Base-by-base conservation (phyloP, 2,797 vertebrate species). In the Malacoraja senta region DNA sequence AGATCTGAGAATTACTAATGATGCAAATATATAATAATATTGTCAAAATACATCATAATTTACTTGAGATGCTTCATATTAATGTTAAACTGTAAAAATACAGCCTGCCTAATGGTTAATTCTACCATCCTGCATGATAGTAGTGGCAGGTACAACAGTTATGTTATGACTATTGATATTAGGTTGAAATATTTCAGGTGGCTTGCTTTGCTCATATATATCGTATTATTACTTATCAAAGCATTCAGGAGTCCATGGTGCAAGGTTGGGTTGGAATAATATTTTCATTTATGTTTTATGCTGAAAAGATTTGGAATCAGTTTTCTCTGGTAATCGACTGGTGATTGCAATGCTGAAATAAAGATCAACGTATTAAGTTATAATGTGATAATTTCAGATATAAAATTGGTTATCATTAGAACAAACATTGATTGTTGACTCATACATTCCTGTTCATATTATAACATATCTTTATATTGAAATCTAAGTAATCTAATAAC, bases 281-380 rank as follows among this genome's bases (percentile, higher is more conserved):
- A 98, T 96, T n/a, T 96, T 26, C 0, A 97, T 96, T 94, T 97
- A 97, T 93, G 97, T 97, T 93, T 98, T 53, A 53, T 97, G 96
- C 97, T 97, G 63, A 97, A 95, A 13, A 98, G 97, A 0, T 35
- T 97, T 96, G 9, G 96, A 96, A 29, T 96, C 97, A 74, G 95
- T 95, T 94, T 97, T 95, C 98, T 98, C 93, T 99, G 98, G 95
- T 99, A 99, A 95, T 98, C 97, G 8, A 99, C 99, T 88, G 99
- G 99, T 12, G 97, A 99, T 96, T 98, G 98, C 0, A 99, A 97
- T 7, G 98, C 99, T 99, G 96, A 72, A 71, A 71, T 93, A 58
- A 61, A 93, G 74, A 63, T n/a, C 78, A 74, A 80, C 32, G 29
- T 26, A 92, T 76, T 53, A 26, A 44, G 83, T 4, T 15, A 32